Evolutionary conservation across 2,113 vertebrate species (phyloP).

Genomic region (Maylandia zebra): DNA sequence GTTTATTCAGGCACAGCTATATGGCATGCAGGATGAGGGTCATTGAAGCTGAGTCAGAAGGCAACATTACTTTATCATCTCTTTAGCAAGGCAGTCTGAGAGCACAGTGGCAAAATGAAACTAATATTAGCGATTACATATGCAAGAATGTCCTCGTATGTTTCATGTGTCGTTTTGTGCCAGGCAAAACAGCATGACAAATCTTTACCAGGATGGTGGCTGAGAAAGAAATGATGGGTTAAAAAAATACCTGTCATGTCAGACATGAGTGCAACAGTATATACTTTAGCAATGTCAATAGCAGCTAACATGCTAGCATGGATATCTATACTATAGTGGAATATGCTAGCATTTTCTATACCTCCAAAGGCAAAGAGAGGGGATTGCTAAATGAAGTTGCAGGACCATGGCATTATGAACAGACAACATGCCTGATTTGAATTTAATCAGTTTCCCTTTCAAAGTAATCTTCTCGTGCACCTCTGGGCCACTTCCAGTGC

Average conservation of each 20-base stretch:
- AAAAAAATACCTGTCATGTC: neutral
- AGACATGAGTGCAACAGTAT: neutral
- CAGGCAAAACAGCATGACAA: neutral
- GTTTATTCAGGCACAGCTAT: neutral
- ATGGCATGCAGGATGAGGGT: neutral
- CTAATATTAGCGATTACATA: neutral
- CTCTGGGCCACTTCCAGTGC: neutral
- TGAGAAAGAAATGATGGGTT: neutral
- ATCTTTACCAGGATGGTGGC: neutral
- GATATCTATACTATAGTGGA: neutral
- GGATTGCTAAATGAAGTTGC: neutral
- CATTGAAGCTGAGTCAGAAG: neutral
- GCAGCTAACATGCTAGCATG: neutral
- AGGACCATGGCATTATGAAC: neutral
- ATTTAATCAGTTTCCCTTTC: neutral
- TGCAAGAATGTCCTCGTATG: neutral
- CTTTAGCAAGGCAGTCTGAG: neutral
- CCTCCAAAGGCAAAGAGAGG: neutral
- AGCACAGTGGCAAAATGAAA: neutral
- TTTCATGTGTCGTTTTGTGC: neutral
- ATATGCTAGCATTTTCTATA: neutral
- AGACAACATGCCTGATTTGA: neutral
- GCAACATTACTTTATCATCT: neutral
- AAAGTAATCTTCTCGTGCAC: neutral
- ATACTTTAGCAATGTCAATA: neutral